Evolutionary conservation across 2,113 vertebrate species (phyloP).

Genomic region (Willisornis vidua): DNA sequence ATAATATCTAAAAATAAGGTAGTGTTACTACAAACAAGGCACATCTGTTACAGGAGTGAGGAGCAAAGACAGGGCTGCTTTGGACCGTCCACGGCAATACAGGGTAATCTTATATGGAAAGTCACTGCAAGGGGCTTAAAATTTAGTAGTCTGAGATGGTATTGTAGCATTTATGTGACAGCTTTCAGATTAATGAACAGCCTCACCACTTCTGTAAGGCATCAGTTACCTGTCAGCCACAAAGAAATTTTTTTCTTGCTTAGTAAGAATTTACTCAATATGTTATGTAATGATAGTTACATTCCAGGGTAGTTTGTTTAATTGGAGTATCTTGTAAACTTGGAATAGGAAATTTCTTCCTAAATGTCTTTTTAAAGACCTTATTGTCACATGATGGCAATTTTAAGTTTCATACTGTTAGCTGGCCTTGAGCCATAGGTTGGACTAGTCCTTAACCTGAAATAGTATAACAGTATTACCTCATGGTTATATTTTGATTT

Average conservation of each 20-base stretch:
- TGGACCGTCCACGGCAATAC: neutral
- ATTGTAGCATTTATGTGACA: neutral
- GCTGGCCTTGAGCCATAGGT: neutral
- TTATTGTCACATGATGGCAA: neutral
- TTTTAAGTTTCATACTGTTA: neutral
- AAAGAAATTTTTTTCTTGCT: neutral
- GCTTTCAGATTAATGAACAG: neutral
- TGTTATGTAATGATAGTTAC: neutral
- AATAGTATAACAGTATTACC: neutral
- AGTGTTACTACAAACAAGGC: neutral
- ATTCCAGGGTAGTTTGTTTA: neutral
- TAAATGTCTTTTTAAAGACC: neutral
- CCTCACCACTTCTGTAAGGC: neutral
- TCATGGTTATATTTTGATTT: neutral
- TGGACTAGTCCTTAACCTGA: neutral
- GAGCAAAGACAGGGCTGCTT: neutral
- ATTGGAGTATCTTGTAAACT: neutral
- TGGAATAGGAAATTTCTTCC: neutral
- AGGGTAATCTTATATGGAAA: neutral
- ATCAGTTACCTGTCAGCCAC: neutral
- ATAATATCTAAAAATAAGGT: neutral
- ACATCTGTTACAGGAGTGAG: neutral
- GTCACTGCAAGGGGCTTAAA: neutral
- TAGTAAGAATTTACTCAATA: neutral
- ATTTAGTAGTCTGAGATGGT: neutral